Conservation (phyloP, 2,888 invertebrate genomes). For the Rotaria macrura region DNA sequence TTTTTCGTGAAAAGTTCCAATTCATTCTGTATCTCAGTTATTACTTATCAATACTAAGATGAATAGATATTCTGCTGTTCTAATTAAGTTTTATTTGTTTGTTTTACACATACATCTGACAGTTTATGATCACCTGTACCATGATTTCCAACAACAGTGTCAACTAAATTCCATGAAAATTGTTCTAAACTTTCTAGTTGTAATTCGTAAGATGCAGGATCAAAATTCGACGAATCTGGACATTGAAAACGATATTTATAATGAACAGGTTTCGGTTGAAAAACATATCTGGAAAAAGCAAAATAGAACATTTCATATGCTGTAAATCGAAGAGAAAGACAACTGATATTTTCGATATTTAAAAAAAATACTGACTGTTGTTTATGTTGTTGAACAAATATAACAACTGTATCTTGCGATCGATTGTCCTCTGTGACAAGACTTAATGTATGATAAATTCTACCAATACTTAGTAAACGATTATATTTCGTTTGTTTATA, state of each 20-base stretch:
- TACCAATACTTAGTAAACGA: not conserved
- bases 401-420: not conserved
- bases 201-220: conserved; percentile 29
- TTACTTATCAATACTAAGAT: too few relatives aligned
- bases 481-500: not conserved
- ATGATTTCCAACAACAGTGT: not conserved
- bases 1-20: too few relatives aligned
- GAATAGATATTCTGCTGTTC: not conserved
- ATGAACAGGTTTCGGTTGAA: conserved; percentile 61
- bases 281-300: not conserved
- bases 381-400: conserved; percentile 4
- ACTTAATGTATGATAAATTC: conserved; percentile 21
- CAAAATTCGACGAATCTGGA: conserved; percentile 44
- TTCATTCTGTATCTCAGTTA: too few relatives aligned
- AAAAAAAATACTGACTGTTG: not conserved
- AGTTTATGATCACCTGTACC: not conserved
- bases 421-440: not conserved
- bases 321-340: too few relatives aligned
- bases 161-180: conserved; percentile 30
- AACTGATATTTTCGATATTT: too few relatives aligned
- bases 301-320: not conserved
- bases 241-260: conserved; percentile 48
- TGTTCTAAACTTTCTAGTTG: conserved; percentile 19
- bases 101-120: not conserved
- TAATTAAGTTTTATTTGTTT: not conserved